Base-by-base conservation (phyloP, 2,888 invertebrate genomes). In the Dugesia japonica region DNA sequence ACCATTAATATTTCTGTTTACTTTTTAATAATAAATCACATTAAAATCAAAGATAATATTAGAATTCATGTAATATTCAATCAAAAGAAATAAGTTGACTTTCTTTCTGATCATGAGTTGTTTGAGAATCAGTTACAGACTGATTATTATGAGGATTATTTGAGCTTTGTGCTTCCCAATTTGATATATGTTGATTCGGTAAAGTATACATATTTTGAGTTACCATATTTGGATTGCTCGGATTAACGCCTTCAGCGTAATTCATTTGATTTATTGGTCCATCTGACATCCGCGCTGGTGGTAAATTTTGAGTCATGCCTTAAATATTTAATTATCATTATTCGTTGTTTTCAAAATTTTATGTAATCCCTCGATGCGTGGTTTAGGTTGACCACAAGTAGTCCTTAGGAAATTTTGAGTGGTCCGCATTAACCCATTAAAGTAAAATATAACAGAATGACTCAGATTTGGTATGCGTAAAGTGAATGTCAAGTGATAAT, bases 81-180 rank as follows among this genome's bases (percentile, higher is more conserved):
- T 56, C 56, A 56, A 56, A 56, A 23, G 56, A 56, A 56, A 56
- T 56, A 56, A 56, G 56, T 56, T 56, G 9, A 56, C 23, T 56
- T 56, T 56, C 56, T 56, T 56, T 56, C 56, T n/a, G 1, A 56
- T 56, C 56, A 56, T 56, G 56, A 56, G n/a, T 56, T n/a, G 4
- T 4, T 56, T 56, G 56, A 23, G 56, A 56, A 56, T 56, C 56
- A 56, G 56, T 56, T n/a, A 23, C 17, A 56, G 56, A 56, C 1
- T 56, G 4, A 56, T n/a, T 56, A n/a, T n/a, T 56, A 9, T 4
- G 56, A 56, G 56, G 56, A 56, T 56, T 56, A 56, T 56, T 56
- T 4, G 56, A n/a, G 17, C 17, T 56, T n/a, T n/a, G 56, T 4
- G 56, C 9, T 23, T 56, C 56, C 56, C 56, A 56, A n/a, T 56